Base-by-base conservation (phyloP, 2,113 vertebrate genomes). In the Potamarius usumacintae region DNA sequence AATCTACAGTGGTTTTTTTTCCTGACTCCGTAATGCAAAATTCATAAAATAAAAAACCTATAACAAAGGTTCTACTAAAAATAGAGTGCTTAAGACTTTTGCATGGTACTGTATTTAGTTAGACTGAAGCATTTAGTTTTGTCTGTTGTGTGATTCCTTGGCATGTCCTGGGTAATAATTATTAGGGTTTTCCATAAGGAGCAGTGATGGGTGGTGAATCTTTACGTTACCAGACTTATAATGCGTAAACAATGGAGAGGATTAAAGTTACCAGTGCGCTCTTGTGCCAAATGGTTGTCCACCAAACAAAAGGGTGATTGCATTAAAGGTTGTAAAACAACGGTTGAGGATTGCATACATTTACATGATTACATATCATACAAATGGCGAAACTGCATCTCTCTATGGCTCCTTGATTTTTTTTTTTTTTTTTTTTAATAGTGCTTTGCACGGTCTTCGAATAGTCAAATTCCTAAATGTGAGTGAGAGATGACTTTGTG, bases 171-270 rank as follows among this genome's bases (percentile, higher is more conserved):
- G 48, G 72, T 42, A 42, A 42, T 76, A 78, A 62, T 86, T 50
- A 34, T 84, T 55, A 55, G 63, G 22, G 34, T 27, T 53, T 79
- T 22, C 69, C 17, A 72, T 42, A 72, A n/a, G 20, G 52, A 10
- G 34, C 11, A 78, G 34, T 42, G 34, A 42, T 42, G 12, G 69
- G 55, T 76, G 25, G 60, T 30, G 84, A 60, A 42, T 76, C 34
- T 42, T 42, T 42, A 42, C 83, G 30, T 30, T 60, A 71, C n/a
- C 20, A 30, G 62, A 15, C 22, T 74, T 30, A 15, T 30, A 30
- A 22, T 72, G 53, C 30, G 63, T 76, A 74, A 78, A 85, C 85
- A 86, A 80, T 86, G 63, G 63, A 20, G 22, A 8, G 85, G 85
- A 34, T 52, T 80, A 69, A 86, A 12, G 50, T 71, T 58, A 58